phyloP scores from a whole-genome alignment of 2,113 vertebrate species.

The Tachuris rubrigastra region DNA sequence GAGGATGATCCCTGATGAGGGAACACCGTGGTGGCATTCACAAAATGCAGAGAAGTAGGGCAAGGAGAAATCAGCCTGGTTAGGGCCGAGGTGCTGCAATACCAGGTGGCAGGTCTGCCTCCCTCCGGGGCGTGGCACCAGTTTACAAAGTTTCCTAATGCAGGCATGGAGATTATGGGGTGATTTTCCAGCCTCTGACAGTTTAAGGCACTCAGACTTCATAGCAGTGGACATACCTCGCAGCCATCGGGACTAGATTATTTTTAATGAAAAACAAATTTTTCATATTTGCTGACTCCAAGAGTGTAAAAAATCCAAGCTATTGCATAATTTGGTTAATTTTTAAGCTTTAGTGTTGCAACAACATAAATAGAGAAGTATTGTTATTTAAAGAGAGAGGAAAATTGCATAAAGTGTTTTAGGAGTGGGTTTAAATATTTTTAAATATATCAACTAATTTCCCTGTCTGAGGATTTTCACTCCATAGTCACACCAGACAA shows the following conservation, averaged over 20 bases:
- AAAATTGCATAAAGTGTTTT: not conserved
- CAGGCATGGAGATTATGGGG: rapidly evolving
- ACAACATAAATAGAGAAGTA: not conserved
- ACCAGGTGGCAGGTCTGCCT: not conserved
- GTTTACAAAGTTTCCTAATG: rapidly evolving
- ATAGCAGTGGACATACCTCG: rapidly evolving
- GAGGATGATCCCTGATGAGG: rapidly evolving
- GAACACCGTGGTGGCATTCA: rapidly evolving
- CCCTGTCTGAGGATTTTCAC: not conserved
- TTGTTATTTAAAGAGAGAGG: not conserved
- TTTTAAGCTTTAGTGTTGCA: not conserved
- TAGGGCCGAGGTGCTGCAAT: not conserved
- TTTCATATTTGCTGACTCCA: not conserved
- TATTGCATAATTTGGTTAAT: not conserved
- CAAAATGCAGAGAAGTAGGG: not conserved
- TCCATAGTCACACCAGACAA: not conserved
- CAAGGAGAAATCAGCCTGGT: rapidly evolving
- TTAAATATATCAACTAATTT: not conserved
- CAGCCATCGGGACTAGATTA: rapidly evolving
- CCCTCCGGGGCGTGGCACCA: rapidly evolving
- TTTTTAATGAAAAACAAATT: not conserved
- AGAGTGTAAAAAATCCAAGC: not conserved
- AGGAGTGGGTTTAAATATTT: not conserved
- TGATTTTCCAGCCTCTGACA: not conserved
- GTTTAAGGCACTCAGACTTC: not conserved